Evolutionary conservation across 2,797 vertebrate genomes (phyloP), one percentile per base, ranked within the genome.

Genomic region (Lycodopsis pacificus): DNA sequence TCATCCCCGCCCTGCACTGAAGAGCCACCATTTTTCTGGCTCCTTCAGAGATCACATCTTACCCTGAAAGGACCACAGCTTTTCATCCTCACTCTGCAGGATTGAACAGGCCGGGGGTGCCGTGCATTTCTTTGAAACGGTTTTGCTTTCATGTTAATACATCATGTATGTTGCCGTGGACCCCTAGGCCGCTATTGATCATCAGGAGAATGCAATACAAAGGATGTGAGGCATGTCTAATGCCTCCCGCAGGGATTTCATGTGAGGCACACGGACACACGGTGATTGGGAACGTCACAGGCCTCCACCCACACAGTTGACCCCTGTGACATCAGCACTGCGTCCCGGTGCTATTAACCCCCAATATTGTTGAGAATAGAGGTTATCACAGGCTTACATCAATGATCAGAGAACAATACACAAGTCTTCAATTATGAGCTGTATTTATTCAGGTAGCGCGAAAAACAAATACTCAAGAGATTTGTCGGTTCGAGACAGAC

Each of bases 131-230:
- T 79, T 80, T 85, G 54, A 84, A 70, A 63, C 42, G 1, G 20
- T 30, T 75, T 65, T 12, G 69, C 81, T 88, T 77, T 86, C 85
- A 80, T 86, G 48, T 54, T 49, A 67, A 56, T 46, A 53, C 34
- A 44, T 77, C 77, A 57, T 32, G 46, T 78, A 25, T 86, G 66
- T 73, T 77, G n/a, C 62, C 2, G 7, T 19, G 5, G 58, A 49
- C 27, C 38, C 3, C 56, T 9, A 17, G 83, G 34, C 82, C 2
- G 3, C 40, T 75, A 83, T 85, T 82, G 87, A 90, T 88, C 76
- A 81, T 76, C 49, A 65, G 61, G 17, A 71, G 48, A 81, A 67
- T 49, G 56, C 32, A 49, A 64, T 67, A 62, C 53, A 71, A 81
- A 69, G 73, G 73, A 80, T 67, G 78, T 54, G 80, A 83, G 54